Percentiles rank a stretch among this genome's conserved stretches.
These are phyloP conservation scores for Fragum whitleyi DNA, from an alignment of 2,888 invertebrate species.

Conservation along the genomic window DNA sequence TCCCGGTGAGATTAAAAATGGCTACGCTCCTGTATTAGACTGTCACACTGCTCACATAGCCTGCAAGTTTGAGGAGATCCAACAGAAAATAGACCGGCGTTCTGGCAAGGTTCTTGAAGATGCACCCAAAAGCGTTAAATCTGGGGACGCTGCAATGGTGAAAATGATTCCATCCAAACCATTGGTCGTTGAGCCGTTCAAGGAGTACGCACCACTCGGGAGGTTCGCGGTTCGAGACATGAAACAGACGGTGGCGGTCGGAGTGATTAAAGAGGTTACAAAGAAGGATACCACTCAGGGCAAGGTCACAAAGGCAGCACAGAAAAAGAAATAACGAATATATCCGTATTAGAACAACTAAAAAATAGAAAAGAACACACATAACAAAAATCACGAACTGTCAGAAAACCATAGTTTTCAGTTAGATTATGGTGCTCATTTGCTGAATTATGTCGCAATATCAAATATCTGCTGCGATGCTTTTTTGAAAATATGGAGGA, in stretches of 20 bases:
- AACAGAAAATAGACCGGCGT: slow-evolving; percentile 99
- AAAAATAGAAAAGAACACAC: too few species aligned
- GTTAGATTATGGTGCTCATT: too few species aligned
- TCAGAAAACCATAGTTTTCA: too few species aligned
- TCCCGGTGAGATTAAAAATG: slow-evolving; percentile 99
- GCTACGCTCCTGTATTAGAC: slow-evolving; percentile 99
- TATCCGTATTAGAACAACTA: neutral
- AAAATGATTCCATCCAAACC: slow-evolving; percentile 97
- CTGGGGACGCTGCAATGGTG: slow-evolving; percentile 98
- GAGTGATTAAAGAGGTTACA: slow-evolving; percentile 91
- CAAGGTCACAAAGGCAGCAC: slow-evolving; percentile 97
- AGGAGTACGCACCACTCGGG: slow-evolving; percentile 97
- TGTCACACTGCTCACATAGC: slow-evolving; percentile 99
- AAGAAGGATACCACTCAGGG: slow-evolving; percentile 96
- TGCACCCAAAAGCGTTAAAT: slow-evolving; percentile 96
- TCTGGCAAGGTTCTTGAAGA: slow-evolving; percentile 90
- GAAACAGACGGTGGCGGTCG: slow-evolving; percentile 99
- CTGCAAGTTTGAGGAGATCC: slow-evolving; percentile 99
- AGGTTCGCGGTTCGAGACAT: slow-evolving; percentile 99
- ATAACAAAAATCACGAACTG: too few species aligned
- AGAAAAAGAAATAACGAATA: slow-evolving; percentile 36
- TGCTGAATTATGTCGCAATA: too few species aligned
- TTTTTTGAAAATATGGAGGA: too few species aligned
- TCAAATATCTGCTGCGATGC: too few species aligned
- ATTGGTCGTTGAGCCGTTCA: slow-evolving; percentile 99